These are phyloP conservation scores for Plecturocebus donacophilus DNA, from an alignment of 2,113 vertebrate species.

Conservation along the genomic window DNA sequence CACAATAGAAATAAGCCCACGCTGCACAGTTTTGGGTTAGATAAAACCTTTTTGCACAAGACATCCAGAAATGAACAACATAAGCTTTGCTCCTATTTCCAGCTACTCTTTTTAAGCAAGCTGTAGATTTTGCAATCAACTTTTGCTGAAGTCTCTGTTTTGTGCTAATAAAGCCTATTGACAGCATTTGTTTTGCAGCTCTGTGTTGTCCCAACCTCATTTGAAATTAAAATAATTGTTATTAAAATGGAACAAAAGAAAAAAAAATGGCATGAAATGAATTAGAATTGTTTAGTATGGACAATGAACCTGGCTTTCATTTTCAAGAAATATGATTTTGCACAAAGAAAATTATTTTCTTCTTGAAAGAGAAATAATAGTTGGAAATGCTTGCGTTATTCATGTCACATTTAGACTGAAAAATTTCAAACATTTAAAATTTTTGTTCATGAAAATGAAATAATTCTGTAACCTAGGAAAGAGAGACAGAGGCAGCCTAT, in stretches of 20 bases:
- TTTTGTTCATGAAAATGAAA: background rate
- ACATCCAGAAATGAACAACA: background rate
- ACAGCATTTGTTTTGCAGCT: background rate
- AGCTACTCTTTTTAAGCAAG: background rate
- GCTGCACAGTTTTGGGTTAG: background rate
- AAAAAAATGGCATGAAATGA: background rate
- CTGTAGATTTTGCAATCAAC: background rate
- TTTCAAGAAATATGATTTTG: background rate
- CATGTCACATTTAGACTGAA: background rate
- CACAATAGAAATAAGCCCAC: background rate
- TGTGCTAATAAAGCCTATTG: conserved; percentile 1
- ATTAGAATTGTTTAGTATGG: background rate
- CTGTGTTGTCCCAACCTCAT: background rate
- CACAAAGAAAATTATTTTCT: background rate
- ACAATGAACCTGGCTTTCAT: background rate
- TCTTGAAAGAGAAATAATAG: background rate
- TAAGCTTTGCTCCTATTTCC: background rate
- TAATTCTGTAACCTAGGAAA: background rate
- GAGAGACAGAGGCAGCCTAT: background rate
- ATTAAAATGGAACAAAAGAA: background rate
- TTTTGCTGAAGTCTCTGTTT: background rate
- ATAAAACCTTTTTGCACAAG: conserved; percentile 13
- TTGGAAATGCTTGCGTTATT: background rate
- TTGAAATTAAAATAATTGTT: conserved; percentile 18
- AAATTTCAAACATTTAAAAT: background rate